Evolutionary conservation across 2,888 invertebrate genomes (phyloP).

Genomic region (Coleophora deauratella): DNA sequence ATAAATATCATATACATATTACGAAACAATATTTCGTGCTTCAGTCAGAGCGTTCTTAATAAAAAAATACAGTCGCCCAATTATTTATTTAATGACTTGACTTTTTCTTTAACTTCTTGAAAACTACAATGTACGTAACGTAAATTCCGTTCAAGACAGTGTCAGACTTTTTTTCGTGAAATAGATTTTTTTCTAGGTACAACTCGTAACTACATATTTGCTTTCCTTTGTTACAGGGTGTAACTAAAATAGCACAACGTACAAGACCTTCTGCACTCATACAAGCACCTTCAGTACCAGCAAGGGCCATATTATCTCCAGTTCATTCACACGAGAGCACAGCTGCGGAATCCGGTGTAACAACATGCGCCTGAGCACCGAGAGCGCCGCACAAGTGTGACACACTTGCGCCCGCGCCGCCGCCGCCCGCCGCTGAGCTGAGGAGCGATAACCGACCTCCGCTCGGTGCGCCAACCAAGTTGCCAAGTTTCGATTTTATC

Average conservation of each 20-base stretch:
- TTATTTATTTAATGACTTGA: too few species aligned
- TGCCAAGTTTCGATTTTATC: slow-evolving; percentile 47
- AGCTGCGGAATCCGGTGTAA: slow-evolving; percentile 24
- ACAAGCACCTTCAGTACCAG: slow-evolving; percentile 8
- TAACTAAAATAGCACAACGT: slow-evolving; percentile 5
- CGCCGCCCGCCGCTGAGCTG: slow-evolving; percentile 25
- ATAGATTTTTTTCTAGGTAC: too few species aligned
- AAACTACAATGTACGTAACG: too few species aligned
- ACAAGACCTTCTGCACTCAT: slow-evolving; percentile 3
- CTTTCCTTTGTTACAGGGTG: slow-evolving; percentile 30
- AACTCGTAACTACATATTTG: too few species aligned
- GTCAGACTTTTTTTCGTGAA: too few species aligned
- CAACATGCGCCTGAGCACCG: slow-evolving; percentile 40
- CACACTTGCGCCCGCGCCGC: slow-evolving; percentile 35
- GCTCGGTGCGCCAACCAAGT: slow-evolving; percentile 45
- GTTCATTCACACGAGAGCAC: slow-evolving; percentile 29
- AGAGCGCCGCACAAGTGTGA: slow-evolving; percentile 27
- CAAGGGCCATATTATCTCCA: slow-evolving; percentile 8
- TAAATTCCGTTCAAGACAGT: too few species aligned
- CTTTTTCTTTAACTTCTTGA: too few species aligned
- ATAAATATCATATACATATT: too few species aligned
- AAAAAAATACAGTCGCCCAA: too few species aligned
- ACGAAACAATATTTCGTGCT: too few species aligned
- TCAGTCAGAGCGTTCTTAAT: too few species aligned
- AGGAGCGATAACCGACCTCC: slow-evolving; percentile 56